phyloP scores from a whole-genome alignment of 2,888 invertebrate species.

The Dolichomitus sp. region DNA sequence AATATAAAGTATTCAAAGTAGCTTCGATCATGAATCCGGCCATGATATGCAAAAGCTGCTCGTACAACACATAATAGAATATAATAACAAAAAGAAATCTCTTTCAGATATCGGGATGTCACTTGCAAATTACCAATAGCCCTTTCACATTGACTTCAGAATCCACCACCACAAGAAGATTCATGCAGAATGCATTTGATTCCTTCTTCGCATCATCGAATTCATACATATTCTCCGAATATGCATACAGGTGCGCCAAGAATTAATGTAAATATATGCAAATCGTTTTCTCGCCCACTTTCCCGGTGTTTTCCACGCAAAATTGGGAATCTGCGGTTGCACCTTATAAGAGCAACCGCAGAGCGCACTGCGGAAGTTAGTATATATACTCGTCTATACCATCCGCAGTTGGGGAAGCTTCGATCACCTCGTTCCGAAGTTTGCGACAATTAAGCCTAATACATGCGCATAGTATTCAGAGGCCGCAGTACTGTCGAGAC shows the following conservation, averaged over 20 bases:
- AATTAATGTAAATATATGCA: constrained; percentile 62
- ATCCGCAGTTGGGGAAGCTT: constrained; percentile 38
- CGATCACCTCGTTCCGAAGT: constrained; percentile 60
- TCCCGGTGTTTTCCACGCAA: constrained; percentile 47
- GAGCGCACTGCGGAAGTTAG: constrained; percentile 46
- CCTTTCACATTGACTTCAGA: not conserved
- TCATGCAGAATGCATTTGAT: constrained; percentile 2
- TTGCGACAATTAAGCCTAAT: constrained; percentile 64
- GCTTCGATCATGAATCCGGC: not conserved
- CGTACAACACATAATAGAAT: not conserved
- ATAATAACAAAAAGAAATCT: not conserved
- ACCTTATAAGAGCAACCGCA: constrained; percentile 45
- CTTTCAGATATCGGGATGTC: not conserved
- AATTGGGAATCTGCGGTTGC: constrained; percentile 23
- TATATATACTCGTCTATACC: constrained; percentile 44
- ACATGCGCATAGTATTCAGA: constrained; percentile 63
- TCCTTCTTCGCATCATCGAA: constrained; percentile 44
- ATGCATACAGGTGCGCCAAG: constrained; percentile 48
- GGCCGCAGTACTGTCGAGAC: constrained; percentile 13
- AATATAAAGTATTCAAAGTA: not conserved
- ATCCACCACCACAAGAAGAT: not conserved
- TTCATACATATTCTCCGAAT: constrained; percentile 53
- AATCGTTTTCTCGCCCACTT: constrained; percentile 56
- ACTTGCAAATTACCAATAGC: not conserved
- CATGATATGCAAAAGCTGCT: not conserved